Evolutionary conservation across 2,113 vertebrate species (phyloP).

Genomic region (Felis catus): DNA sequence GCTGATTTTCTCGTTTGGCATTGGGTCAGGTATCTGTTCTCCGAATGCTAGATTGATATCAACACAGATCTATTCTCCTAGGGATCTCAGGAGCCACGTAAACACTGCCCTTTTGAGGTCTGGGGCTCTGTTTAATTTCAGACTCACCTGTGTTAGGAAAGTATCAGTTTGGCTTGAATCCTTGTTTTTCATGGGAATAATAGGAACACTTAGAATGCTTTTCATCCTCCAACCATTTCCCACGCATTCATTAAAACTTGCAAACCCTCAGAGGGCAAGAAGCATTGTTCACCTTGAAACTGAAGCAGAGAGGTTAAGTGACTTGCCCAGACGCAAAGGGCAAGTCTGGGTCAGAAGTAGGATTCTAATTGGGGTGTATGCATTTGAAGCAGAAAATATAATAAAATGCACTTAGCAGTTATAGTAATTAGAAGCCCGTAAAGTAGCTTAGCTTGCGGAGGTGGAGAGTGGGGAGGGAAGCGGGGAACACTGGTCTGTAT

Average conservation of each 20-base stretch:
- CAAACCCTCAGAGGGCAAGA: background rate
- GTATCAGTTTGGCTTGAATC: constrained; percentile 57
- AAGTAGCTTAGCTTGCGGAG: background rate
- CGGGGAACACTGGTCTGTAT: background rate
- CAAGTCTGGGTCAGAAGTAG: constrained; percentile 40
- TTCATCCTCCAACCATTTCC: constrained; percentile 60
- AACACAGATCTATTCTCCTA: background rate
- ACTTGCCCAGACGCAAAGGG: background rate
- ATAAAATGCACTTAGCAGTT: background rate
- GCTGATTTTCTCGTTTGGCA: constrained; percentile 17
- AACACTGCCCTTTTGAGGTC: constrained; percentile 15
- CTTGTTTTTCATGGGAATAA: constrained; percentile 55
- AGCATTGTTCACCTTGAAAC: constrained; percentile 58
- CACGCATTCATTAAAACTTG: constrained; percentile 52
- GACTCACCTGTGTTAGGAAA: constrained; percentile 39
- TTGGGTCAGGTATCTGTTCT: constrained; percentile 31
- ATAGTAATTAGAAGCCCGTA: background rate
- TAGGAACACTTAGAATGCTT: constrained; percentile 60
- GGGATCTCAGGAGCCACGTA: background rate
- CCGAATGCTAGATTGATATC: background rate
- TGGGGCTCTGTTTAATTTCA: constrained; percentile 53
- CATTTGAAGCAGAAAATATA: background rate
- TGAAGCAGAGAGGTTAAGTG: constrained; percentile 52
- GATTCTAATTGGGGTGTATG: background rate
- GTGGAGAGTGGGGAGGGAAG: background rate